phyloP scores from a whole-genome alignment of 2,888 invertebrate species.

The Cylloceria caligata region DNA sequence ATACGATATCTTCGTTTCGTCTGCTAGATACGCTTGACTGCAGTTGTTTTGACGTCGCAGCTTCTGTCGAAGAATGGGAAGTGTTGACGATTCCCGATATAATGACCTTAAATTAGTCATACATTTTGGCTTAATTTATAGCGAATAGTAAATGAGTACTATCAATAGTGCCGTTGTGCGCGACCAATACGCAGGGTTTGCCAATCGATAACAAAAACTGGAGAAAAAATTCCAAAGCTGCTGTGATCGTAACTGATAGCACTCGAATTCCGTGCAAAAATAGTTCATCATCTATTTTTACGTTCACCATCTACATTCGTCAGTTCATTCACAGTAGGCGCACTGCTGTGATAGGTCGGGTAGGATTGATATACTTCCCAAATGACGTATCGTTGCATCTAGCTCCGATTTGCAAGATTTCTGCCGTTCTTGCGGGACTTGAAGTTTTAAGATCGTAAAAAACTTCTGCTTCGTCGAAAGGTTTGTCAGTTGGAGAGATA shows the following conservation, averaged over 20 bases:
- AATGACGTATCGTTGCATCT: slow-evolving; percentile 46
- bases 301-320: slow-evolving; percentile 48
- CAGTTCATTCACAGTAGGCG: slow-evolving; percentile 59
- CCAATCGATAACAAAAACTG: background rate
- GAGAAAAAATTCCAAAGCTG: background rate
- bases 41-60: background rate
- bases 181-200: slow-evolving; percentile 33
- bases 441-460: no score
- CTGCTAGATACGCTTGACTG: slow-evolving; percentile 9
- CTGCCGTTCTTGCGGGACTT: no score
- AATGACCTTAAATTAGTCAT: background rate
- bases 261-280: slow-evolving; percentile 45
- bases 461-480: no score
- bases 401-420: slow-evolving; percentile 66
- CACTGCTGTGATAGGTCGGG: slow-evolving; percentile 46
- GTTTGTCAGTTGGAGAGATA: no score
- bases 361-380: slow-evolving; percentile 59
- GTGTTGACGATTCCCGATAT: slow-evolving; percentile 13
- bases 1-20: background rate
- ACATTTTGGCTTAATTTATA: slow-evolving; percentile 9
- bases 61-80: slow-evolving; percentile 14
- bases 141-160: background rate
- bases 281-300: no score
- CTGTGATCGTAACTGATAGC: background rate
- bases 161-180: slow-evolving; percentile 31